Evolutionary conservation across 2,113 vertebrate species (phyloP), one percentile per base, ranked within the genome.

Genomic region (Lates calcarifer): DNA sequence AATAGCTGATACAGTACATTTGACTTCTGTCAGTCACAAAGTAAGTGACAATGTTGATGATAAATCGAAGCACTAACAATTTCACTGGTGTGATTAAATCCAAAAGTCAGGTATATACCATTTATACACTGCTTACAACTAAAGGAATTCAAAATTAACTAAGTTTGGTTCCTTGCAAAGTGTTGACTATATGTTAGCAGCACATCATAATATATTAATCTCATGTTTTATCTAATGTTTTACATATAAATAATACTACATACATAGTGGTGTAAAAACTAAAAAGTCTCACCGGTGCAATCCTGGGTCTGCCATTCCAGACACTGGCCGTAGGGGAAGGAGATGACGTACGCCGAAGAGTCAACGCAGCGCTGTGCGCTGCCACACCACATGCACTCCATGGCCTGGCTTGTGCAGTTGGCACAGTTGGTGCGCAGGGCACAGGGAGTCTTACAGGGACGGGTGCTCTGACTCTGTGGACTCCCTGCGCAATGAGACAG

Each of bases 311-410:
- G 97, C 98, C 98, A 99, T 93, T 99, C 98, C 74, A 99, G 95
- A 72, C 98, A 99, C 86, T 99, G 98, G 8, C 98, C 98, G 0
- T 98, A 99, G 0, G 98, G 98, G 74, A 99, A 99, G 65, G 97
- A 99, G 91, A 98, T 95, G 53, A 98, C 97, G 26, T 99, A 99
- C 1, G 98, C 97, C 0, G 98, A 98, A 29, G 98, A 97, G 93
- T 99, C 98, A 3, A 99, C 97, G 0, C 98, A 99, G 0, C 98
- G 95, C 37, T 93, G 95, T 0, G 96, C 96, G 20, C 96, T 98
- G 87, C 97, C 94, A 31, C 98, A 99, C 98, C 98, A 99, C 98
- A 99, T 99, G 35, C 98, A 99, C 85, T 99, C 97, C 95, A 97
- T 97, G 55, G 96, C 96, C 12, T 96, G 97, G 88, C 96, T 97